phyloP scores from a whole-genome alignment of 2,888 invertebrate genomes.

The Pachydiplax longipennis region DNA sequence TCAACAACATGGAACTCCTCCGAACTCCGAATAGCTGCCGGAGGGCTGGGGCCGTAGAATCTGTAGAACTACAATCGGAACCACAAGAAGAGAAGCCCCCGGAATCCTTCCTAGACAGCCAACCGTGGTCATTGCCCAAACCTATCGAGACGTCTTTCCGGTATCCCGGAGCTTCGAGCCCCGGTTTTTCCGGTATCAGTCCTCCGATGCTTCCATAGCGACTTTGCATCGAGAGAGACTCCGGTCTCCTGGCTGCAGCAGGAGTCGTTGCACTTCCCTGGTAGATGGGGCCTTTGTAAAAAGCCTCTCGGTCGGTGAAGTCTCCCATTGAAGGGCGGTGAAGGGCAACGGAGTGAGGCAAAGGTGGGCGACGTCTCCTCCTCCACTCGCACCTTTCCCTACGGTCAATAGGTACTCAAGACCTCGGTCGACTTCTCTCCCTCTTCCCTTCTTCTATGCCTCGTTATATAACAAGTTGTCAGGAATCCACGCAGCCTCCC shows the following conservation, averaged over 20 bases:
- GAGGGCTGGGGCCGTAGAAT: neutral
- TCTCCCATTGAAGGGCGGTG: neutral
- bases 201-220: neutral
- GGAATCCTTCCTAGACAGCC: neutral
- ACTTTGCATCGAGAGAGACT: neutral
- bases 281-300: neutral
- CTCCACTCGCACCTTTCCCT: too few species aligned
- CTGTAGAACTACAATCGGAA: neutral
- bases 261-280: neutral
- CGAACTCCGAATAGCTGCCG: conserved; percentile 24
- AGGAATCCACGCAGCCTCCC: too few species aligned
- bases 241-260: neutral
- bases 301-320: neutral
- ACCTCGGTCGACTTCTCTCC: neutral
- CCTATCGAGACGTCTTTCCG: neutral
- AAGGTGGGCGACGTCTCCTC: too few species aligned
- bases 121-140: neutral
- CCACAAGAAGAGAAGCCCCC: neutral
- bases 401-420: neutral
- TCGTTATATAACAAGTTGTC: neutral
- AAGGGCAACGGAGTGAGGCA: too few species aligned
- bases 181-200: neutral
- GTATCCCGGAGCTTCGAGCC: neutral
- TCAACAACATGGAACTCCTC: conserved; percentile 54
- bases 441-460: neutral